These are phyloP conservation scores for Pyrocephalus nanus DNA, from an alignment of 2,797 vertebrate genomes.

Conservation along the genomic window DNA sequence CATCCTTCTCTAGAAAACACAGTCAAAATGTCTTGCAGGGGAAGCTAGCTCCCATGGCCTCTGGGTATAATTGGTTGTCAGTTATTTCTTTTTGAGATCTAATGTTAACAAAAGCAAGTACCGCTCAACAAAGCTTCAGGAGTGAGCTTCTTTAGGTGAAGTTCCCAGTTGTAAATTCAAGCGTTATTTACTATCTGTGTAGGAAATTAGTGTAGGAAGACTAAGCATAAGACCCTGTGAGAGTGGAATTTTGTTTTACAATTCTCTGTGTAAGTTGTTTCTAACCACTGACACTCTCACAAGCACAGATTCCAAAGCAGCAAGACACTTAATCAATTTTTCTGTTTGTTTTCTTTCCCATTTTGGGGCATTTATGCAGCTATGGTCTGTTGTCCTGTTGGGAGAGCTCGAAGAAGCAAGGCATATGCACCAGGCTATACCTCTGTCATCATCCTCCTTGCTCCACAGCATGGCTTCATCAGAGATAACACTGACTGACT, in stretches of 20 bases:
- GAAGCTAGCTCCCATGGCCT: background rate
- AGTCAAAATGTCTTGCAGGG: background rate
- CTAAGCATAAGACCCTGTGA: background rate
- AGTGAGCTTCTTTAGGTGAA: background rate
- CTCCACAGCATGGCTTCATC: accelerated
- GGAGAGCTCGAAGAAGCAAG: background rate
- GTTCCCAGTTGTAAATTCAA: background rate
- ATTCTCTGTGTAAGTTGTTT: background rate
- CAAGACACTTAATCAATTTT: background rate
- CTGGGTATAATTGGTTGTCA: background rate
- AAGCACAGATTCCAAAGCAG: background rate
- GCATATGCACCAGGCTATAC: background rate
- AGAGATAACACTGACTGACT: background rate
- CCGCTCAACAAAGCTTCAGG: background rate
- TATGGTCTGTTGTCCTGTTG: background rate
- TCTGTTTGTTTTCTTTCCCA: background rate
- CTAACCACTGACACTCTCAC: background rate
- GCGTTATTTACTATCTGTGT: background rate
- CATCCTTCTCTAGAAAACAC: background rate
- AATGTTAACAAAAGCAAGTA: background rate
- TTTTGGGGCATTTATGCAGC: background rate
- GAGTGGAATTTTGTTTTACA: background rate
- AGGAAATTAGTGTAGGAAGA: background rate
- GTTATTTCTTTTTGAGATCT: background rate
- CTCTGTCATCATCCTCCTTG: background rate